Base-by-base conservation (phyloP, 1,140 invertebrate genomes). In the Nebria ingens region DNA sequence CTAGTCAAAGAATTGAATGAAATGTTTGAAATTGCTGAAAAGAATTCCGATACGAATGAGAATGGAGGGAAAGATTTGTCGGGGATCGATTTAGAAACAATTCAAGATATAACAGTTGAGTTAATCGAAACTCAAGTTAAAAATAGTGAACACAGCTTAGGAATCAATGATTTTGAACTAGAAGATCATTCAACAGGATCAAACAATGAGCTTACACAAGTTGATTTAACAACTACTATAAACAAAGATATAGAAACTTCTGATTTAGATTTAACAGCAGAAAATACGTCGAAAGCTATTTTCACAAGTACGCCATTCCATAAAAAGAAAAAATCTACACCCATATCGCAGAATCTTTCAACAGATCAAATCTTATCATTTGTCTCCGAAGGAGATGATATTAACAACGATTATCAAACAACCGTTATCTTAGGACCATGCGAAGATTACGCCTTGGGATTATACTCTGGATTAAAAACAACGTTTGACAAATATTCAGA, bases 371-470 rank as follows among this genome's bases (percentile, higher is more conserved):
- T 6, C 17, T 45, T 45, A 9, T 45, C 40, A 17, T 45, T 45
- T 17, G 40, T 45, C 40, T 45, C 40, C 9, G 40, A 45, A 17
- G 40, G 40, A 45, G 40, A 45, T 17, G 40, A 45, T 12, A 6
- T 9, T 9, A 45, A 6, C 40, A 45, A 17, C 17, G 22, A 45
- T 1, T 17, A 11, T 22, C 53, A 42, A 55, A 29, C 71, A 53
- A 75, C 72, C 23, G 75, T 80, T 2, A 73, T 79, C 25, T 61
- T 80, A 17, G 78, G 78, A 1, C 74, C 77, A 1, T 78, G 76
- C 59, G 76, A 78, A 62, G 75, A 78, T 59, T 76, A 72, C 56
- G 71, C 73, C 1, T 58, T 78, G 17, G 77, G 79, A 57, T 67
- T 73, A 15, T 77, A 73, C 58, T 77, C 76, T 64, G 73, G 73